These are phyloP conservation scores for Gouania willdenowi DNA, from an alignment of 2,797 vertebrate species.

Conservation along the genomic window DNA sequence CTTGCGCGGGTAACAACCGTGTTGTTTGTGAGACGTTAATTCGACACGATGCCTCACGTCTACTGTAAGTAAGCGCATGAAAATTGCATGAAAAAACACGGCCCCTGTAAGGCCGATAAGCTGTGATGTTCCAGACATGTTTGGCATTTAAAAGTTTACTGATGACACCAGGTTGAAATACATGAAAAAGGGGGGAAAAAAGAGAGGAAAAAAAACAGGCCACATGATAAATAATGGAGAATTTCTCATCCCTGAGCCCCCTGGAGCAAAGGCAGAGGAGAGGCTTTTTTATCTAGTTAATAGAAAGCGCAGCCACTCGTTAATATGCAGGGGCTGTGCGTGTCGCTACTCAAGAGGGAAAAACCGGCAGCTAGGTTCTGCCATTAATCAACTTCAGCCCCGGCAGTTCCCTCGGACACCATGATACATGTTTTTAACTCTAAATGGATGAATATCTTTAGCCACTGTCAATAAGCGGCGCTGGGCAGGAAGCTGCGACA, in stretches of 20 bases:
- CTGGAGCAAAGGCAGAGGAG: constrained; percentile 94
- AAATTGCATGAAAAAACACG: constrained; percentile 73
- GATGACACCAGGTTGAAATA: constrained; percentile 93
- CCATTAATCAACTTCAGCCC: constrained; percentile 99
- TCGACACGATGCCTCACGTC: constrained; percentile 68
- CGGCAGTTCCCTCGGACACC: constrained; percentile 97
- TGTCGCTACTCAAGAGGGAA: constrained; percentile 88
- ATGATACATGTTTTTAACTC: constrained; percentile 99
- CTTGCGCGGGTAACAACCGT: constrained; percentile 44
- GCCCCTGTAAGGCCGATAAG: constrained; percentile 76
- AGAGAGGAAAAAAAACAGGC: constrained; percentile 51
- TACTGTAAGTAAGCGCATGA: constrained; percentile 67
- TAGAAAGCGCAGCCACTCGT: constrained; percentile 99
- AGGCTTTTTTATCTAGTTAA: constrained; percentile 99
- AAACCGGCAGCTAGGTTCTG: constrained; percentile 96
- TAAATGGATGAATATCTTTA: constrained; percentile 99
- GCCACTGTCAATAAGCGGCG: constrained; percentile 96
- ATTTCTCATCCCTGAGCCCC: constrained; percentile 94
- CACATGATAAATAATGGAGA: constrained; percentile 98
- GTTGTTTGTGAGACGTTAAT: constrained; percentile 72
- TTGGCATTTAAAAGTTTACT: constrained; percentile 85
- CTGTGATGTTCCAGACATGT: constrained; percentile 72
- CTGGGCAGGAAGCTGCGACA: constrained; percentile 45
- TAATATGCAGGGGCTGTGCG: constrained; percentile 97
- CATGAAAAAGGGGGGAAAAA: constrained; percentile 55